A percentile compares a stretch with the other conserved stretches of the same genome.
These are phyloP conservation scores for Clunio marinus DNA, from an alignment of 2,888 invertebrate genomes.

Conservation along the genomic window DNA sequence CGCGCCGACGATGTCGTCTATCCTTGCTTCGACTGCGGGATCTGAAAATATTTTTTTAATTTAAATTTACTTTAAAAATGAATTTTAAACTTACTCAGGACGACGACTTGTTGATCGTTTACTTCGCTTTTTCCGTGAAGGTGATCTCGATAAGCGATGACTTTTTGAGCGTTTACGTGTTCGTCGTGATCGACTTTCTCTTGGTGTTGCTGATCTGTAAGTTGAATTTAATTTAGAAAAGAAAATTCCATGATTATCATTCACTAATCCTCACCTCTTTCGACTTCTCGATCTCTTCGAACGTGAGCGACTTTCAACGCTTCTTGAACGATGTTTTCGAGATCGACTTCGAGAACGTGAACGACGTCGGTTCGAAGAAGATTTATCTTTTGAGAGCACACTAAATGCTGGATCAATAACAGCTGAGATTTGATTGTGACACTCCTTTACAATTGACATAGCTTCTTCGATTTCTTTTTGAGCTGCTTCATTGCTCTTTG, in stretches of 20 bases:
- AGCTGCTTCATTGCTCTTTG: conserved; percentile 92
- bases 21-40: conserved; percentile 28
- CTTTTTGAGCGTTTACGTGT: conserved; percentile 46
- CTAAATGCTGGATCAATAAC: conserved; percentile 90
- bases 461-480: conserved; percentile 95
- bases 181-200: conserved; percentile 44
- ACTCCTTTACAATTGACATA: conserved; percentile 86
- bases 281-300: conserved; percentile 45
- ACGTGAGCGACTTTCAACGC: conserved; percentile 56
- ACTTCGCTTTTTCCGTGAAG: conserved; percentile 45
- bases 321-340: conserved; percentile 59
- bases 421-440: conserved; percentile 85
- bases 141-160: conserved; percentile 50
- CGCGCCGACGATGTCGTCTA: conserved; percentile 43
- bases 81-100: background rate
- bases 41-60: background rate
- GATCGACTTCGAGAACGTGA: conserved; percentile 52
- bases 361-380: conserved; percentile 54
- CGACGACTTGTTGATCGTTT: conserved; percentile 26
- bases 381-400: conserved; percentile 78
- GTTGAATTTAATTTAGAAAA: background rate
- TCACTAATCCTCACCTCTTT: conserved; percentile 9
- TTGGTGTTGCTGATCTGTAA: no score
- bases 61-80: background rate
- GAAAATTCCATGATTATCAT: background rate